Evolutionary conservation across 2,113 vertebrate species (phyloP).

Genomic region (Ranitomeya variabilis): DNA sequence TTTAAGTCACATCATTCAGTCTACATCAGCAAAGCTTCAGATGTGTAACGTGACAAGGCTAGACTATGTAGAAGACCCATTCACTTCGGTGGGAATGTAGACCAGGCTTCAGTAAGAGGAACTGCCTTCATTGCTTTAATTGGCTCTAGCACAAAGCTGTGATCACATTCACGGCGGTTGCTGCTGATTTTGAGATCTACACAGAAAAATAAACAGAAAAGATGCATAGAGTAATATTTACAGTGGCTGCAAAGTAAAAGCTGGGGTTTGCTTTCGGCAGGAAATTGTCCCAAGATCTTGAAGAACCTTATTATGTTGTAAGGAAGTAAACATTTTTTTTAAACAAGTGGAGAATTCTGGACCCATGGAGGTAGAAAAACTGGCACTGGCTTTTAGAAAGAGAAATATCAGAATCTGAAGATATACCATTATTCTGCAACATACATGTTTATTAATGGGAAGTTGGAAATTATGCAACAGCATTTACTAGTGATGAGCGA

Average conservation of each 20-base stretch:
- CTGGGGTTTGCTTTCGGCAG: slow-evolving; percentile 43
- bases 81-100: slow-evolving; percentile 27
- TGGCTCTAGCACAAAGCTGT: slow-evolving; percentile 36
- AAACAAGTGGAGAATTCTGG: slow-evolving; percentile 35
- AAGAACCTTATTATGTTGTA: slow-evolving; percentile 47
- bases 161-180: slow-evolving; percentile 42
- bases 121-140: slow-evolving; percentile 35
- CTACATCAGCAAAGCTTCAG: background rate
- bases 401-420: background rate
- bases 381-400: background rate
- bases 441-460: background rate
- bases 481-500: background rate
- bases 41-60: background rate
- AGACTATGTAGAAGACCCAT: background rate
- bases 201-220: slow-evolving; percentile 54
- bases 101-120: slow-evolving; percentile 19
- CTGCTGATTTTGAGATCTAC: slow-evolving; percentile 47
- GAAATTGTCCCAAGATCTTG: slow-evolving; percentile 35
- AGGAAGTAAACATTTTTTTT: slow-evolving; percentile 31
- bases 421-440: background rate
- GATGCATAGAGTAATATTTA: slow-evolving; percentile 52
- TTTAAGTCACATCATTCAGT: background rate
- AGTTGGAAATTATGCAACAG: background rate
- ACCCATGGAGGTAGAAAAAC: slow-evolving; percentile 5
- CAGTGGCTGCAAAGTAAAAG: slow-evolving; percentile 49